Conservation (phyloP, 2,888 invertebrate genomes). For the Dioctria linearis region DNA sequence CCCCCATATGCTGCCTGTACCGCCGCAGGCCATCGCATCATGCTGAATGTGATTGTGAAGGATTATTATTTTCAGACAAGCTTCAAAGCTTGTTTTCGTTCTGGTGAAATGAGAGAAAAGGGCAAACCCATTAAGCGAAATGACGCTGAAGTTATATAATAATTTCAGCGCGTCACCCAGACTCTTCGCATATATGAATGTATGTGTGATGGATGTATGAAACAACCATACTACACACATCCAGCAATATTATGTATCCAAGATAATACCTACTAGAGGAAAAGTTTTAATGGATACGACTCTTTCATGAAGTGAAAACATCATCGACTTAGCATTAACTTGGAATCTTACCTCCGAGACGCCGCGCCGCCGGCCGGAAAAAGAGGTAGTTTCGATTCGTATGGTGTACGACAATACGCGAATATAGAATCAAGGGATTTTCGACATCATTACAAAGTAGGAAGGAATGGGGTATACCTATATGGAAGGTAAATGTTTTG, state of each 20-base stretch:
- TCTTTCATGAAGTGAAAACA: constrained; percentile 48
- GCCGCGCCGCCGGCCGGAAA: not conserved
- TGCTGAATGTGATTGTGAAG: no score
- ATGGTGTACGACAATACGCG: not conserved
- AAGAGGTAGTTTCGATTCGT: constrained; percentile 27
- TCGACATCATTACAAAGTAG: no score
- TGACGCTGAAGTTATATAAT: constrained; percentile 44
- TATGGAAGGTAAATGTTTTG: no score
- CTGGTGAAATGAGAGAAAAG: constrained; percentile 23
- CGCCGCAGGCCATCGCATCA: no score
- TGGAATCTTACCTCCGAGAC: not conserved
- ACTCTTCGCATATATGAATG: no score
- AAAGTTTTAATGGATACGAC: constrained; percentile 50
- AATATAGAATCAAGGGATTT: no score
- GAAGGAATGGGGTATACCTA: no score
- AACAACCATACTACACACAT: no score
- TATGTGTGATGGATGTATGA: no score
- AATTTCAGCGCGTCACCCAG: constrained; percentile 1
- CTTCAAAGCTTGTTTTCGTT: not conserved
- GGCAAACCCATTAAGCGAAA: constrained; percentile 36
- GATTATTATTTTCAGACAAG: not conserved
- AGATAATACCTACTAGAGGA: not conserved
- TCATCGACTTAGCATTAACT: constrained; percentile 34
- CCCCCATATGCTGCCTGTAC: no score
- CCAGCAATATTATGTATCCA: no score